These are phyloP conservation scores for Chlorops oryzae DNA, from an alignment of 1,140 invertebrate species.

Conservation along the genomic window DNA sequence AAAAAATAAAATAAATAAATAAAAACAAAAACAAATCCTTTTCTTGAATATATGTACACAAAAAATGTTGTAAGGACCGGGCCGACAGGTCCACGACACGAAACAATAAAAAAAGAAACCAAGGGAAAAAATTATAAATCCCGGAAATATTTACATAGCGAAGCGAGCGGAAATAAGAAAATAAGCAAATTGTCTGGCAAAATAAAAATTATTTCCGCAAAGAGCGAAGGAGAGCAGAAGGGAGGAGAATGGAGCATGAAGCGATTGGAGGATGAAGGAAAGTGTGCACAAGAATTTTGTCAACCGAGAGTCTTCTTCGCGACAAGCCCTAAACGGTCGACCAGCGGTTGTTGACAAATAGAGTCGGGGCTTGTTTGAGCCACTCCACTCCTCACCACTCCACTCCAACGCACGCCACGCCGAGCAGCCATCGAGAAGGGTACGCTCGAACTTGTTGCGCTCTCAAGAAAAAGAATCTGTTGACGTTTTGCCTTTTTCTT, in stretches of 20 bases:
- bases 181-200: conserved; percentile 48
- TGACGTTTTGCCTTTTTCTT: conserved; percentile 19
- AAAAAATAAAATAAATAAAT: background rate
- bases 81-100: too few species aligned
- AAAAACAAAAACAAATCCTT: background rate
- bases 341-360: background rate
- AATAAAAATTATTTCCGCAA: conserved; percentile 47
- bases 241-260: conserved; percentile 11
- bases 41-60: too few species aligned
- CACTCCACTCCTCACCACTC: too few species aligned
- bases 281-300: conserved; percentile 6
- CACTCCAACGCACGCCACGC: too few species aligned
- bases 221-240: conserved; percentile 11
- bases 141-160: conserved; percentile 37
- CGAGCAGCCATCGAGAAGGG: too few species aligned
- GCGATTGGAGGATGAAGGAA: conserved; percentile 1
- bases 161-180: conserved; percentile 43
- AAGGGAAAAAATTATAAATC: conserved; percentile 19
- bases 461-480: conserved; percentile 5
- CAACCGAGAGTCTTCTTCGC: background rate
- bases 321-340: background rate
- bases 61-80: too few species aligned
- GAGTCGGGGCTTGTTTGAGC: too few species aligned
- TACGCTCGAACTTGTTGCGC: too few species aligned
- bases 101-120: too few species aligned